Base-by-base conservation (phyloP, 2,888 invertebrate genomes). In the Troides aeacus region DNA sequence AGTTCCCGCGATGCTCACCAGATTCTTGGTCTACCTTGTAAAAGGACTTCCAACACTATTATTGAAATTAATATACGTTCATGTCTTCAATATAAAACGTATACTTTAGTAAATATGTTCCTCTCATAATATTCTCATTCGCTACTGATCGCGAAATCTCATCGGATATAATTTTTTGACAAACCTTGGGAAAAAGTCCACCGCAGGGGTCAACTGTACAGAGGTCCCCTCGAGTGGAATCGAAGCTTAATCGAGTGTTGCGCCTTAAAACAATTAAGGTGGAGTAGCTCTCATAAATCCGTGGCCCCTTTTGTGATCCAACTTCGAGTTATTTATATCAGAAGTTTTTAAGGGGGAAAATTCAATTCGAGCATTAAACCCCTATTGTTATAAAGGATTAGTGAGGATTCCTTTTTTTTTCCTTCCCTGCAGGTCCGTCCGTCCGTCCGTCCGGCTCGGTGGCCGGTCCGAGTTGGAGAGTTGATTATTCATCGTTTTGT, bases 361-460 rank as follows among this genome's bases (percentile, higher is more conserved):
- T 81, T 81, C 79, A 78, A 81, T 81, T 78, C 77, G 74, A 76
- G 78, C 78, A 77, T 79, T 78, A 78, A 79, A 79, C 73, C 77
- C 72, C 75, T 76, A 78, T 77, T 76, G 77, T 78, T 76, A 77
- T 78, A 76, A 74, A 76, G 78, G 81, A 80, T 81, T 81, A 81
- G 76, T 75, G 72, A 67, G 72, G 76, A 78, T 78, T 78, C 76
- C 77, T 78, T 77, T 76, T 73, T 73, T 72, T 67, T 39, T 46
- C 59, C 36, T 66, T 58, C 66, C 59, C 50, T 58, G 30, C 42
- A 53, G 15, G 53, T 53, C 53, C 53, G 58, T 21, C 53, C 30
- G 24, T 30, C 62, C n/a, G 53, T 53, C 53, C 53, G 58, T 21
- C 53, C 30, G 24, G 46, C 62, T 23, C 46, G 24, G 21, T 23